Conservation (phyloP, 23 tunicate genomes). For the Ciona savignyi region DNA sequence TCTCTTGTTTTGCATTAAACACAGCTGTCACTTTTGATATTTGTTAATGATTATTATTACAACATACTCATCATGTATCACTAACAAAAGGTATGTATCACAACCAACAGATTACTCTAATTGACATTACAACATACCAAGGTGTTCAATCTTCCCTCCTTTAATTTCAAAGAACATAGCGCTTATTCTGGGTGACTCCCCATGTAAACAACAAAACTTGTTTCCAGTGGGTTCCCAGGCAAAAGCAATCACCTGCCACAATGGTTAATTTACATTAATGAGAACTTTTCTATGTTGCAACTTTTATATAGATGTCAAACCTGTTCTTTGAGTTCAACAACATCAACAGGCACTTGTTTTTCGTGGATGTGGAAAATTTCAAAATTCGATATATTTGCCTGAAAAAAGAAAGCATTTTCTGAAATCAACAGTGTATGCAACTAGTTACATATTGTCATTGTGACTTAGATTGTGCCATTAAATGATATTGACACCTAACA, state of each 20-base stretch:
- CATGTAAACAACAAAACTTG: constrained; percentile 93
- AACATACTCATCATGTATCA: no score
- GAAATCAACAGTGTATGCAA: background rate
- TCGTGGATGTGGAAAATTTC: constrained; percentile 95
- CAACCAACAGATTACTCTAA: no score
- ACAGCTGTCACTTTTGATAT: background rate
- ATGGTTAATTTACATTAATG: background rate
- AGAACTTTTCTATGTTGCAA: background rate
- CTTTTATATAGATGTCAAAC: constrained; percentile 16
- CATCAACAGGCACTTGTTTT: constrained; percentile 96
- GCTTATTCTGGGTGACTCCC: constrained; percentile 75
- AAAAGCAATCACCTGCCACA: constrained; percentile 74
- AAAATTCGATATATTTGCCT: constrained; percentile 78
- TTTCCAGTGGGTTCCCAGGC: constrained; percentile 99
- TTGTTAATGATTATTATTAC: no score
- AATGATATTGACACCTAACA: no score
- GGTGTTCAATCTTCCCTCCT: constrained; percentile 78
- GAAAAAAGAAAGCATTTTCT: background rate
- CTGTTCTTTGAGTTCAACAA: constrained; percentile 92
- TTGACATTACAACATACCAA: no score
- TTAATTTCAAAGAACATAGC: constrained; percentile 92
- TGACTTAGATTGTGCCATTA: no score
- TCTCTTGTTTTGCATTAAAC: background rate
- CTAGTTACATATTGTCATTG: background rate
- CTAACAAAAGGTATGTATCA: no score